These are phyloP conservation scores for Himalopsyche kuldschensis DNA, from an alignment of 2,888 invertebrate species.

Conservation along the genomic window DNA sequence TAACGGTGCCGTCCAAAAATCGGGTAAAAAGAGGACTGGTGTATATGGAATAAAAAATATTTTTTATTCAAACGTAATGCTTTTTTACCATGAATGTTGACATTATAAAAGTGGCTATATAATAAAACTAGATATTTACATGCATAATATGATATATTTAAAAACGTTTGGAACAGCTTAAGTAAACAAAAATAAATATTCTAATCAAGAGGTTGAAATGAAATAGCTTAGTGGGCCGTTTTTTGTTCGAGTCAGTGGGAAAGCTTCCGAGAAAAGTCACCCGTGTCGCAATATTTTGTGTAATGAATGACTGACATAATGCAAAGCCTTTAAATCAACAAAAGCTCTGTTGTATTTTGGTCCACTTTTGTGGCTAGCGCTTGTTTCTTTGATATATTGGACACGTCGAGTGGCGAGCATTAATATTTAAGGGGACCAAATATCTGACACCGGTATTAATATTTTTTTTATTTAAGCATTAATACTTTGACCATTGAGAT, in stretches of 20 bases:
- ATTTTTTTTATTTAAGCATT: too few relatives aligned
- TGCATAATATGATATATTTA: too few relatives aligned
- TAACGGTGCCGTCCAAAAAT: too few relatives aligned
- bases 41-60: too few relatives aligned
- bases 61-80: too few relatives aligned
- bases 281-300: background rate
- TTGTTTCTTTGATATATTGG: background rate
- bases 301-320: background rate
- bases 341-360: background rate
- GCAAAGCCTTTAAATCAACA: background rate
- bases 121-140: too few relatives aligned
- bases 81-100: too few relatives aligned
- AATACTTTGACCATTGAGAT: too few relatives aligned
- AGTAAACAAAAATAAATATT: background rate
- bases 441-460: too few relatives aligned
- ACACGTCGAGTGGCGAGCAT: background rate
- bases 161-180: too few relatives aligned
- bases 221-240: background rate
- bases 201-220: background rate
- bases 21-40: too few relatives aligned
- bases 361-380: background rate
- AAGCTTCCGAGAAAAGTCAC: background rate
- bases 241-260: background rate
- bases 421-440: background rate
- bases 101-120: too few relatives aligned